These are phyloP conservation scores for Falco rusticolus DNA, from an alignment of 2,797 vertebrate species.

Conservation along the genomic window DNA sequence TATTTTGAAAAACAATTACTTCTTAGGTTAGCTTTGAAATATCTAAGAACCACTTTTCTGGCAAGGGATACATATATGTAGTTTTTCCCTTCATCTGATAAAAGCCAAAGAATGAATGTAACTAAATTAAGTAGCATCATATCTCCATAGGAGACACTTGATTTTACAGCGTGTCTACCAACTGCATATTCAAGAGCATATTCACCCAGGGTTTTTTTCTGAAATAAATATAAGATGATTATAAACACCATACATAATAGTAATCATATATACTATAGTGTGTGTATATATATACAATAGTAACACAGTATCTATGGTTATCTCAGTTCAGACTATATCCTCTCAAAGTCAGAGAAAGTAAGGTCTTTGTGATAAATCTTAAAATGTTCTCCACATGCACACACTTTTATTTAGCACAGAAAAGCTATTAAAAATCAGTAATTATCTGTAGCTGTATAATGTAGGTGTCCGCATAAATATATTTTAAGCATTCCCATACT, in stretches of 20 bases:
- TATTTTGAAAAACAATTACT: neutral
- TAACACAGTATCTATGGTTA: neutral
- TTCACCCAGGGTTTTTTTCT: neutral
- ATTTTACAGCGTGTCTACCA: neutral
- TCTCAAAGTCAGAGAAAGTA: neutral
- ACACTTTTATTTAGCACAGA: neutral
- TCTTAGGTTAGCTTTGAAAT: neutral
- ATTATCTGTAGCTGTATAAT: neutral
- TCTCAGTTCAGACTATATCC: neutral
- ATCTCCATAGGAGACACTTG: rapidly evolving
- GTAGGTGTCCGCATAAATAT: neutral
- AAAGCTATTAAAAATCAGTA: neutral
- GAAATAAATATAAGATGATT: neutral
- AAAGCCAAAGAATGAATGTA: neutral
- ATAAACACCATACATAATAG: neutral
- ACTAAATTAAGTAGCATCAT: neutral
- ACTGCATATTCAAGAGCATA: neutral
- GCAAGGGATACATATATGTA: neutral
- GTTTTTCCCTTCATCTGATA: neutral
- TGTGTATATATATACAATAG: no score
- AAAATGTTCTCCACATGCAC: neutral
- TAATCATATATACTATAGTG: neutral
- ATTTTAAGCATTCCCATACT: neutral
- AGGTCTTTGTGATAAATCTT: neutral
- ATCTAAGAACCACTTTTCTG: neutral